Evolutionary conservation across 2,888 invertebrate genomes (phyloP).

Genomic region (Acleris emargana): DNA sequence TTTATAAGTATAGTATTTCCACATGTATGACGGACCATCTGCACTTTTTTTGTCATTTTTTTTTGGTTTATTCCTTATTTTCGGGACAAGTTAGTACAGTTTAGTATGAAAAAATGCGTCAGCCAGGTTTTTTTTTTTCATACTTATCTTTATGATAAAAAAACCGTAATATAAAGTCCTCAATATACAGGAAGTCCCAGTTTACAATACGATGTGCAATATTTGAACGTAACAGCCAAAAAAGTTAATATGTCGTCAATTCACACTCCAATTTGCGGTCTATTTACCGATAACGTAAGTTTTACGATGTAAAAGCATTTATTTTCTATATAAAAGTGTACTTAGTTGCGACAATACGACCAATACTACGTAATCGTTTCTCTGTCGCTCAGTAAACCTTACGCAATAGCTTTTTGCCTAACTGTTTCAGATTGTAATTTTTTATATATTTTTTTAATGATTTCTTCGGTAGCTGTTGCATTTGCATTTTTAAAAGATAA

Average conservation of each 20-base stretch:
- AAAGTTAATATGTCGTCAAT: not conserved
- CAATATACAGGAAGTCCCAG: too few species aligned
- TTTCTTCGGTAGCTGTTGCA: constrained; percentile 28
- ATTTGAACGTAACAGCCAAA: not conserved
- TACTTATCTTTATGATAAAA: too few species aligned
- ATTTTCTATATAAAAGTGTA: constrained; percentile 21
- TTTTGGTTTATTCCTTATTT: too few species aligned
- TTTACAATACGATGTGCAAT: not conserved
- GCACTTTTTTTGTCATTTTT: too few species aligned
- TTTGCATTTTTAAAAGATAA: constrained; percentile 34
- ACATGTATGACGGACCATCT: too few species aligned
- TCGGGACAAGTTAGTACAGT: too few species aligned
- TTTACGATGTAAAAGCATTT: constrained; percentile 19
- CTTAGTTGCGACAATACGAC: constrained; percentile 23
- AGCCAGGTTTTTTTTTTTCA: too few species aligned
- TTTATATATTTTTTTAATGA: constrained; percentile 28
- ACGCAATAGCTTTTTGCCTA: constrained; percentile 29
- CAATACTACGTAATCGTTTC: constrained; percentile 31
- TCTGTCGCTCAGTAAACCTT: constrained; percentile 8
- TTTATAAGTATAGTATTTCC: too few species aligned
- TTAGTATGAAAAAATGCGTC: too few species aligned
- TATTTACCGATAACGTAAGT: constrained; percentile 2
- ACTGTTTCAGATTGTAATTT: constrained; percentile 17
- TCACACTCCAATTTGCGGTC: not conserved
- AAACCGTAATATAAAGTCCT: too few species aligned